Evolutionary conservation across 2,113 vertebrate species (phyloP), one percentile per base, ranked within the genome.

Genomic region (Oxygymnocypris stewartii): DNA sequence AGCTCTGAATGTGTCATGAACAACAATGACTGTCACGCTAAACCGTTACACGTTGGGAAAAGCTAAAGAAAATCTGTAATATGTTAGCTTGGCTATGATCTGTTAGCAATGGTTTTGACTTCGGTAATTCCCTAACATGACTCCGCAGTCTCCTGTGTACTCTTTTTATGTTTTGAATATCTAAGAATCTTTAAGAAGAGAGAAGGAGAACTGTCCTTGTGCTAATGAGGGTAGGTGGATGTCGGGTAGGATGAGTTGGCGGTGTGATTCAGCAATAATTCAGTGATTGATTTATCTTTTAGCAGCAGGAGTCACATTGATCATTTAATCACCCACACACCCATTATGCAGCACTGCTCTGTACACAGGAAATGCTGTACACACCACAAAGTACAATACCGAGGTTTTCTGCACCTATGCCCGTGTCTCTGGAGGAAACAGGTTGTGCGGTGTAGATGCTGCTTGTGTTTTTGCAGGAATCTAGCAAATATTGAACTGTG

Each of bases 241-340:
- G 67, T 49, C 57, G 69, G 77, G 54, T 47, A 40, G 82, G 37
- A 35, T 14, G 71, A 49, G 69, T n/a, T 54, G 82, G 63, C 51
- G 23, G 61, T 67, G 84, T 49, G 35, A 78, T 73, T 85, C 61
- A 11, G 42, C 44, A 79, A 79, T 84, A 88, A 71, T 84, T 74
- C 85, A 47, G 40, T 59, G 47, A 89, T 90, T 83, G 84, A 87
- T 90, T n/a, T 89, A 42, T 84, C 76, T 87, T 84, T 76, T 44
- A 63, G 59, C 61, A 51, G 67, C 75, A 81, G 71, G 69, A 89
- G 85, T 80, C 59, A 31, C 82, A 87, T 89, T 74, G 54, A 88
- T 89, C 86, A 65, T 82, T 81, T 78, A 47, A 61, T 14, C 49
- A 47, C 76, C 54, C 78, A 75, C 71, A 59, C 69, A 71, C 47